Conservation (phyloP, 2,113 vertebrate genomes). For the Plectropomus leopardus region DNA sequence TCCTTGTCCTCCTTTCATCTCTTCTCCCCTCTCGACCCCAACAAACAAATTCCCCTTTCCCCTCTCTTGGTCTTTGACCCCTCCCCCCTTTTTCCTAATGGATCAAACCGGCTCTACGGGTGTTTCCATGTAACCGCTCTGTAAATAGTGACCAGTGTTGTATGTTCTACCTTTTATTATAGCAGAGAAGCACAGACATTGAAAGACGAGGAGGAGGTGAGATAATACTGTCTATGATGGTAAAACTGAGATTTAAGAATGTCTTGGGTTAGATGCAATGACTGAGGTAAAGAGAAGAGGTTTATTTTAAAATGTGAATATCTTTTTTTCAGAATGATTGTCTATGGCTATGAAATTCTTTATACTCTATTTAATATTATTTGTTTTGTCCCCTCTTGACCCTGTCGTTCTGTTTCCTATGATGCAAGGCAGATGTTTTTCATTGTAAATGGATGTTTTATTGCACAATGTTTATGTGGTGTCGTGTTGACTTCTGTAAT, state of each 20-base stretch:
- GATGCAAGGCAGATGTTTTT: constrained; percentile 57
- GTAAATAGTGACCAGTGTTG: constrained; percentile 75
- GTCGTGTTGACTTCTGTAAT: constrained; percentile 65
- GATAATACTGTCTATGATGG: constrained; percentile 62
- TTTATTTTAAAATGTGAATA: constrained; percentile 83
- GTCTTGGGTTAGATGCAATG: constrained; percentile 83
- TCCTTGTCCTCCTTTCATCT: constrained; percentile 26
- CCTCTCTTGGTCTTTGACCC: constrained; percentile 22
- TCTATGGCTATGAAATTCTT: constrained; percentile 72
- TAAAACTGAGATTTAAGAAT: constrained; percentile 73
- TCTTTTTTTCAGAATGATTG: constrained; percentile 73
- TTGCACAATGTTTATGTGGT: constrained; percentile 74
- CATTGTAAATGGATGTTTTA: constrained; percentile 65
- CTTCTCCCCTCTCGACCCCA: constrained; percentile 40
- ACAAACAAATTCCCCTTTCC: constrained; percentile 25
- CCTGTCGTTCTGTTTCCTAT: constrained; percentile 49
- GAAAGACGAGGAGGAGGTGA: constrained; percentile 29
- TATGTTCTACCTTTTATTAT: constrained; percentile 61
- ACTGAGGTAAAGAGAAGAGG: constrained; percentile 69
- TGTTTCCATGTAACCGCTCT: constrained; percentile 74
- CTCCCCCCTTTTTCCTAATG: constrained; percentile 23
- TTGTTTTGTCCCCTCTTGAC: constrained; percentile 36
- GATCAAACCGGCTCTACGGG: constrained; percentile 68
- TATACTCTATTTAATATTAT: constrained; percentile 76
- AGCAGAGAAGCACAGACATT: constrained; percentile 49